Base-by-base conservation (phyloP, 2,888 invertebrate species). In the Muscina levida region DNA sequence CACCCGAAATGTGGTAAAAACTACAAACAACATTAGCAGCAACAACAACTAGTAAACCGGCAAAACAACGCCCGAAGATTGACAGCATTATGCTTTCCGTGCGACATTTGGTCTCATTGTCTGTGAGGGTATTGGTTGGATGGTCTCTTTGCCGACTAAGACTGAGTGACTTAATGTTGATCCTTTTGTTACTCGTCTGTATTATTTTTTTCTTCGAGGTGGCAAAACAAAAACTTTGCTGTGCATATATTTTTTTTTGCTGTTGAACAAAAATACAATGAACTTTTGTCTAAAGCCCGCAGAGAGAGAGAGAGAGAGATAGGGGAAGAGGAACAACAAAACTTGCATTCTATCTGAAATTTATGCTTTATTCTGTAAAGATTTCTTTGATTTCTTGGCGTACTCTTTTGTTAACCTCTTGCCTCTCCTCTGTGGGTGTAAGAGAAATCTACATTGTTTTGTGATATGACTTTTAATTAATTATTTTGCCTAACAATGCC, bases 41-140 rank as follows among this genome's bases (percentile, higher is more conserved):
- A 71, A 66, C 11, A 65, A 76, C 44, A 62, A n/a, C n/a, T n/a
- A n/a, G n/a, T n/a, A 66, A 53, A 53, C 65, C 1, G 4, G 19
- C 48, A 26, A 65, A 46, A 72, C 72, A 78, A 46, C 46, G 68
- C 68, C 68, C 68, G 39, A 72, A 65, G 79, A 79, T 72, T 81
- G 81, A 81, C 77, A 81, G 77, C 72, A 74, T 71, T 74, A 74
- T 72, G 67, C 67, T 77, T 73, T 48, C 42, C 22, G 15, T 71
- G 71, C 70, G 77, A 81, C 80, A 81, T 73, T 81, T 81, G 75
- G 57, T 82, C 78, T 56, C 66, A 65, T 56, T 44, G 71, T 44
- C 57, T 57, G 31, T 44, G 48, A 56, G n/a, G n/a, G n/a, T n/a
- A n/a, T n/a, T n/a, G n/a, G n/a, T n/a, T n/a, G n/a, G n/a, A n/a